phyloP scores from a whole-genome alignment of 2,797 vertebrate genomes.

The Tokudaia muenninki region DNA sequence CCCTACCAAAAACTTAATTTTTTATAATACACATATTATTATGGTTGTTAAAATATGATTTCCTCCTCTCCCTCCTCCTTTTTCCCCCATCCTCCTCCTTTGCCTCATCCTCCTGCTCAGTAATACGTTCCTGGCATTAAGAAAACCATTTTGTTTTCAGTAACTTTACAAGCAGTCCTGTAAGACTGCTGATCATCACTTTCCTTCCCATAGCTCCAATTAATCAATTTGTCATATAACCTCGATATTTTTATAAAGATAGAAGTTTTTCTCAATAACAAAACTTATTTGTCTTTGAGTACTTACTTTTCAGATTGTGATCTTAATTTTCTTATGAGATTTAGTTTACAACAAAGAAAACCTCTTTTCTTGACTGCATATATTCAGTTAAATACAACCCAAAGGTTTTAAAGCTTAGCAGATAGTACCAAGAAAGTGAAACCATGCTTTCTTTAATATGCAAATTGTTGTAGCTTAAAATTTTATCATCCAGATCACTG shows the following conservation, averaged over 20 bases:
- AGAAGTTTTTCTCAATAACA: background rate
- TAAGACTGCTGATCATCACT: background rate
- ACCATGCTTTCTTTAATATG: constrained; percentile 14
- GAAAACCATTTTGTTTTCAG: constrained; percentile 50
- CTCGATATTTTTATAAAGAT: constrained; percentile 6
- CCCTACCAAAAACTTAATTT: background rate
- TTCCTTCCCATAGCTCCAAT: background rate
- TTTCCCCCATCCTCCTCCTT: background rate
- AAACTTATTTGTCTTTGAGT: constrained; percentile 37
- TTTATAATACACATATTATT: background rate
- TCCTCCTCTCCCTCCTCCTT: background rate
- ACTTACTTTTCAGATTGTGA: constrained; percentile 33
- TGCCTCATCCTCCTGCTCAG: background rate
- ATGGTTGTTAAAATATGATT: constrained; percentile 30
- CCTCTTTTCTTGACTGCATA: background rate
- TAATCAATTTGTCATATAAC: background rate
- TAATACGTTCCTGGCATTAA: constrained; percentile 67
- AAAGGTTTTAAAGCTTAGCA: background rate
- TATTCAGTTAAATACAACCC: background rate
- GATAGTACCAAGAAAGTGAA: constrained; percentile 31
- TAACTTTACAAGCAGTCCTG: constrained; percentile 23
- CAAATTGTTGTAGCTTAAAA: background rate
- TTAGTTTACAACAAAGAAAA: constrained; percentile 13
- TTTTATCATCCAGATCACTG: background rate
- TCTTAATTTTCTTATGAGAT: constrained; percentile 48